Base-by-base conservation (phyloP, 2,888 invertebrate genomes). In the Melolontha melolontha region DNA sequence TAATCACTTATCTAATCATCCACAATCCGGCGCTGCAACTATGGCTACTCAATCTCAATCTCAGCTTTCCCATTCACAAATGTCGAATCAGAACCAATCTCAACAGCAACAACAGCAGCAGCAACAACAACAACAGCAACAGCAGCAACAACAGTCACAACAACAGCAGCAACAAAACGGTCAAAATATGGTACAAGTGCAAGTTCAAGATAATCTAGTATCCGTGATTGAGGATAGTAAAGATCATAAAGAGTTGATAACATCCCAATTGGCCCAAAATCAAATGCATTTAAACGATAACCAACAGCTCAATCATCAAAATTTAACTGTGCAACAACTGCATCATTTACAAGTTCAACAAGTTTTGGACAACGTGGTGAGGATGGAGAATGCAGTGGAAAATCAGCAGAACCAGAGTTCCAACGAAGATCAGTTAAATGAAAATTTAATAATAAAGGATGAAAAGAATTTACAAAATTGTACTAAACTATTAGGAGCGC, bases 401-500 rank as follows among this genome's bases (percentile, higher is more conserved):
- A 86, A 86, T 74, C 79, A 86, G 0, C 85, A 86, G 10, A 86
- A 86, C 0, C 86, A 86, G 74, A 86, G 86, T 70, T 81, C 85
- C 0, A 86, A 86, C 85, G n/a, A 86, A 85, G 39, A 86, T 85
- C 0, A 86, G 85, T 0, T 66, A 16, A 39, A 51, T 29, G 68
- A 59, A 39, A 64, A 64, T 27, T 42, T 69, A 40, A 69, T 69
- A 8, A 85, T 88, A 14, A 89, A 89, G 76, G 89, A 89, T 63
- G 89, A 89, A 75, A 89, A 89, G 72, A 78, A 75, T 81, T 86
- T 80, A 84, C 87, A 75, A 84, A 87, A 75, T 85, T 88, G 78
- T 75, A 81, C 77, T 83, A 87, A 75, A 83, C 86, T 73, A 83
- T 69, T 82, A 34, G 75, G 79, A 14, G 73, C 79, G 1, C 83